These are phyloP conservation scores for Pseudomyrmex dendroicus DNA, from an alignment of 1,140 invertebrate species.

Conservation along the genomic window DNA sequence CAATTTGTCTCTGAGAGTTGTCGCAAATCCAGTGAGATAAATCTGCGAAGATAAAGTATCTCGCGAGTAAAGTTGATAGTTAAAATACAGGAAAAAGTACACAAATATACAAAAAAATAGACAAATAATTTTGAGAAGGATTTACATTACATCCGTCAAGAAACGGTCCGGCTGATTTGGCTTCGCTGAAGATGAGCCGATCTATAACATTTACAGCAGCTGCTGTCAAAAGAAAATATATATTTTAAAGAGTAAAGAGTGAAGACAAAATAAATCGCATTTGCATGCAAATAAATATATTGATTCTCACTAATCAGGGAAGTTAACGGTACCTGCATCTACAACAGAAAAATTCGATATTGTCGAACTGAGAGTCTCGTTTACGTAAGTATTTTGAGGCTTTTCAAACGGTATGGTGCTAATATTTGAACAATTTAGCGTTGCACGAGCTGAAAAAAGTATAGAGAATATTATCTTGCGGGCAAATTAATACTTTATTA, in stretches of 20 bases:
- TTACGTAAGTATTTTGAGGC: constrained; percentile 48
- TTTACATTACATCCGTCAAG: constrained; percentile 93
- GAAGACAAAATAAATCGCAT: constrained; percentile 66
- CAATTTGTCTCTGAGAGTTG: constrained; percentile 89
- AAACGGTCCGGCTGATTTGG: constrained; percentile 90
- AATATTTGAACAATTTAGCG: constrained; percentile 61
- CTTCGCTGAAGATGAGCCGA: constrained; percentile 87
- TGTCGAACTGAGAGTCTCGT: constrained; percentile 57
- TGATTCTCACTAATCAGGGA: constrained; percentile 27
- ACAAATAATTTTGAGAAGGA: constrained; percentile 35
- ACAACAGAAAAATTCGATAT: constrained; percentile 61
- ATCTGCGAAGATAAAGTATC: constrained; percentile 82
- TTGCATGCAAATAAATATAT: constrained; percentile 2
- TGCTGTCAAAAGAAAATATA: background rate
- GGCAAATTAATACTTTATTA: background rate
- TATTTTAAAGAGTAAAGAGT: constrained; percentile 31
- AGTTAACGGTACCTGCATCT: constrained; percentile 45
- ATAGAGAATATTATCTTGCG: background rate
- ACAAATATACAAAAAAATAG: no score
- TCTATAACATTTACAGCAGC: constrained; percentile 79
- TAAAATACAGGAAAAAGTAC: background rate
- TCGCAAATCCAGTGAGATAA: constrained; percentile 88
- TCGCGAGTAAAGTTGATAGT: background rate
- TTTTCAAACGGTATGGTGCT: constrained; percentile 61
- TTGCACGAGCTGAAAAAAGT: constrained; percentile 21